Evolutionary conservation across 2,113 vertebrate species (phyloP), one percentile per base, ranked within the genome.

Genomic region (Oreochromis tanganicae): DNA sequence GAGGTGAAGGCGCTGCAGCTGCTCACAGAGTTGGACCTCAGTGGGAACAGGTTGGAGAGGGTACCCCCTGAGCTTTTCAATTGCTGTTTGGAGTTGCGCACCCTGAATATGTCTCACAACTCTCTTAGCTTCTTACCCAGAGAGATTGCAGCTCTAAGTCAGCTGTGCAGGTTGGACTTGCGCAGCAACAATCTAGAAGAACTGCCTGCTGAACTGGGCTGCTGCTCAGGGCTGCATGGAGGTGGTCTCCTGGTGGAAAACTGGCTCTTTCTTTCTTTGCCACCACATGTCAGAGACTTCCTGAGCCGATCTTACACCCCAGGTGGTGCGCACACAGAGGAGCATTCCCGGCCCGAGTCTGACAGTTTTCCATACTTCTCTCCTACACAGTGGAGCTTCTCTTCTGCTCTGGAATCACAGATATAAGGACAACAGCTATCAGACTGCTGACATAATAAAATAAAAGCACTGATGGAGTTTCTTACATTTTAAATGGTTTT

Each of bases 211-310:
- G 96, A 97, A n/a, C 79, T 97, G 81, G 93, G 91, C 57, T 79
- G 55, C 82, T 97, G 97, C 85, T 19, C 85, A 4, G 91, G 95
- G 36, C 91, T 97, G 34, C 88, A 87, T 36, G 94, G 95, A 73
- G 94, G 94, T 1, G 96, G 96, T 10, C 91, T 97, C 6, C 88
- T 95, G 9, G 95, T 95, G 75, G 97, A 97, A 50, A 92, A 91
- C 21, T 93, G 95, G 92, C 87, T 97, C 41, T 94, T 97, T 12
- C 92, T 94, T 29, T 94, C 95, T 17, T 93, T 97, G 80, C 95
- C 96, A 12, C 81, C 81, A 1, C 92, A 88, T 4, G 75, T 96
- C 54, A 94, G 94, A 82, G 93, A 96, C 41, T 68, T 92, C 7
- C 89, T 96, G 36, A 91, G 83, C 73, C 79, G 80, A 13, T 84